Percentiles rank a stretch among this genome's conserved stretches.
These are phyloP conservation scores for Varanus salvator DNA, from an alignment of 2,113 vertebrate species.

Conservation along the genomic window DNA sequence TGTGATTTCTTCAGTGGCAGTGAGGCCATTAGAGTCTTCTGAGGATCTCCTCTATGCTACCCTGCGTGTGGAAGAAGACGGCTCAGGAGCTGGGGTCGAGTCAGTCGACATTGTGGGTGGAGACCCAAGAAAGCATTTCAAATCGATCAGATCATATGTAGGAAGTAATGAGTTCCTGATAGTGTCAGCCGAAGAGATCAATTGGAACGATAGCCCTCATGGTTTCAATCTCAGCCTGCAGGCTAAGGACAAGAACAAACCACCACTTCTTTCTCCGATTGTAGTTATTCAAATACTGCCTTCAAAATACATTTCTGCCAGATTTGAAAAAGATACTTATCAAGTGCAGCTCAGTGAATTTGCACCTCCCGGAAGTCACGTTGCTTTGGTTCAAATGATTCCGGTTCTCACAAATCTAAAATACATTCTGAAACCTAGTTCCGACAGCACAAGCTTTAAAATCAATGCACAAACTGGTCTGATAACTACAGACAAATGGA, in stretches of 20 bases:
- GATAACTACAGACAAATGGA: slow-evolving; percentile 81
- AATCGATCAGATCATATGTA: slow-evolving; percentile 82
- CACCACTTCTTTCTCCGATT: slow-evolving; percentile 80
- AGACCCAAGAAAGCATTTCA: slow-evolving; percentile 87
- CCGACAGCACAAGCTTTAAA: slow-evolving; percentile 82
- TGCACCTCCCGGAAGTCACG: slow-evolving; percentile 87
- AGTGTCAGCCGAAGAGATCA: slow-evolving; percentile 85
- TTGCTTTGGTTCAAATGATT: slow-evolving; percentile 80
- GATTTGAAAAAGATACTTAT: slow-evolving; percentile 86
- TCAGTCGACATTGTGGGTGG: slow-evolving; percentile 85
- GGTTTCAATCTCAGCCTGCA: slow-evolving; percentile 93
- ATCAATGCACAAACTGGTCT: slow-evolving; percentile 88
- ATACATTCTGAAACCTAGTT: slow-evolving; percentile 83
- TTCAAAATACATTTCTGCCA: slow-evolving; percentile 75
- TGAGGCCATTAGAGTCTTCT: slow-evolving; percentile 62
- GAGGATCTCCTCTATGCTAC: slow-evolving; percentile 79
- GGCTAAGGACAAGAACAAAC: slow-evolving; percentile 83
- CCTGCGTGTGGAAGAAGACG: slow-evolving; percentile 78
- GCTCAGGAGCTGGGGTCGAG: slow-evolving; percentile 77
- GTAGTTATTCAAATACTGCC: slow-evolving; percentile 84
- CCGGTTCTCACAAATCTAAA: slow-evolving; percentile 77
- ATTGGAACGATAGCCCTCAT: slow-evolving; percentile 83
- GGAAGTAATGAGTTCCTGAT: slow-evolving; percentile 85
- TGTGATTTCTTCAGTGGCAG: slow-evolving; percentile 71
- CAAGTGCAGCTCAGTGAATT: slow-evolving; percentile 87